Evolutionary conservation across 2,113 vertebrate species (phyloP).

Genomic region (Barnardius zonarius): DNA sequence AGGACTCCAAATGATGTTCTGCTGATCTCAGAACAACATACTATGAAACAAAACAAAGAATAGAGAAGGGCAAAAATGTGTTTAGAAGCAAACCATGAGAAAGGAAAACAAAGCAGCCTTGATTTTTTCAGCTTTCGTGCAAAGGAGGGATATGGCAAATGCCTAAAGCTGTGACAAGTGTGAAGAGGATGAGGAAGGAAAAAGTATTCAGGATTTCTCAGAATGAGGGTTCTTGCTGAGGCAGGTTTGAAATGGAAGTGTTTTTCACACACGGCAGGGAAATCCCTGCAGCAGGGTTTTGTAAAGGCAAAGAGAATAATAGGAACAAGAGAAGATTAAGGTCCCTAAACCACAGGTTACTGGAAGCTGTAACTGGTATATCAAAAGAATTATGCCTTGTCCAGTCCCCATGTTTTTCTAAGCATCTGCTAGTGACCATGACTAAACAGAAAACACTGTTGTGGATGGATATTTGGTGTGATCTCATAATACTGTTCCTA

Average conservation of each 20-base stretch:
- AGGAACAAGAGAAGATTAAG: slow-evolving; percentile 10
- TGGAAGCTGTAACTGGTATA: neutral
- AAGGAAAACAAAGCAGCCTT: neutral
- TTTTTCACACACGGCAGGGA: neutral
- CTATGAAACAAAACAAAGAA: neutral
- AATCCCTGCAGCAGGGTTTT: neutral
- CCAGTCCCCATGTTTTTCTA: neutral
- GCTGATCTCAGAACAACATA: neutral
- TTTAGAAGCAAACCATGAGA: neutral
- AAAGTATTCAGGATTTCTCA: neutral
- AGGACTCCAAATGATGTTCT: neutral
- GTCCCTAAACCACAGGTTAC: neutral
- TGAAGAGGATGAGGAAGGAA: neutral
- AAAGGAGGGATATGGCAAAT: neutral
- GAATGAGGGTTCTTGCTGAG: neutral
- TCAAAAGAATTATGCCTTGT: neutral
- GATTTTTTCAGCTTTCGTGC: neutral
- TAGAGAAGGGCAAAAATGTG: neutral
- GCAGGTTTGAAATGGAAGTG: neutral
- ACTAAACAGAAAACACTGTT: neutral
- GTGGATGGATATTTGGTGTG: neutral
- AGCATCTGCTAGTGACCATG: neutral
- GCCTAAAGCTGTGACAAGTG: neutral
- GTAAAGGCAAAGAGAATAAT: neutral
- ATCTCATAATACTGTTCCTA: neutral